phyloP scores from a whole-genome alignment of 2,888 invertebrate genomes.

The Steromphala cineraria region DNA sequence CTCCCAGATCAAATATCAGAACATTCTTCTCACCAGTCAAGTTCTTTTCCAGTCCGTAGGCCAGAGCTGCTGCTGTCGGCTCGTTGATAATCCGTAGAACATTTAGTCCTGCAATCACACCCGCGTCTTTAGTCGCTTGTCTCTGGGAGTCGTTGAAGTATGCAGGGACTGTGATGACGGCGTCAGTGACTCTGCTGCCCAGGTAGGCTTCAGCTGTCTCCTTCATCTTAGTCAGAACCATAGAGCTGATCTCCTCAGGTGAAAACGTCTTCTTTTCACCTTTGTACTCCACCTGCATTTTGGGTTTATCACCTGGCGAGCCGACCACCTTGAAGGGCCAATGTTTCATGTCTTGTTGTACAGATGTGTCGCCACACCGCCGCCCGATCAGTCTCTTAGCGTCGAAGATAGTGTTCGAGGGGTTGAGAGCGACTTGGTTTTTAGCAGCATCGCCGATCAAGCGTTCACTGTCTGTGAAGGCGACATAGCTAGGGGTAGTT shows the following conservation, averaged over 20 bases:
- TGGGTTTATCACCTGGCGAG: constrained; percentile 56
- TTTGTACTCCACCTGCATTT: constrained; percentile 77
- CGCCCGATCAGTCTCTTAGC: constrained; percentile 68
- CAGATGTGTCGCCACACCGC: constrained; percentile 53
- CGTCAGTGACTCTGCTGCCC: constrained; percentile 79
- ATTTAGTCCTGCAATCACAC: constrained; percentile 75
- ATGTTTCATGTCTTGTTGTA: constrained; percentile 63
- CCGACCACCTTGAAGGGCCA: constrained; percentile 64
- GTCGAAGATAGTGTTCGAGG: constrained; percentile 82
- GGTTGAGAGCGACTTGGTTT: constrained; percentile 81
- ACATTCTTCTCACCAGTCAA: constrained; percentile 76
- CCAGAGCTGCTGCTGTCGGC: constrained; percentile 76
- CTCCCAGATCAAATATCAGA: constrained; percentile 81
- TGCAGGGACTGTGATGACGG: constrained; percentile 73
- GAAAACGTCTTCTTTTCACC: constrained; percentile 89
- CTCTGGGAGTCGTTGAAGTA: constrained; percentile 77
- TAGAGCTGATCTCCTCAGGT: constrained; percentile 92
- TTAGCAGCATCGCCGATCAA: constrained; percentile 77
- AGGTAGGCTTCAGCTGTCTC: constrained; percentile 75
- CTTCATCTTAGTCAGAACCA: constrained; percentile 94
- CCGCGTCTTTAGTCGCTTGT: constrained; percentile 79
- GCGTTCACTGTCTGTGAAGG: constrained; percentile 79
- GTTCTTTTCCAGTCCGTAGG: constrained; percentile 76
- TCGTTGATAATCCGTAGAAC: constrained; percentile 81
- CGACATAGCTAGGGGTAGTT: constrained; percentile 85